Evolutionary conservation across 2,888 invertebrate species (phyloP).

Genomic region (Colostygia pectinataria): DNA sequence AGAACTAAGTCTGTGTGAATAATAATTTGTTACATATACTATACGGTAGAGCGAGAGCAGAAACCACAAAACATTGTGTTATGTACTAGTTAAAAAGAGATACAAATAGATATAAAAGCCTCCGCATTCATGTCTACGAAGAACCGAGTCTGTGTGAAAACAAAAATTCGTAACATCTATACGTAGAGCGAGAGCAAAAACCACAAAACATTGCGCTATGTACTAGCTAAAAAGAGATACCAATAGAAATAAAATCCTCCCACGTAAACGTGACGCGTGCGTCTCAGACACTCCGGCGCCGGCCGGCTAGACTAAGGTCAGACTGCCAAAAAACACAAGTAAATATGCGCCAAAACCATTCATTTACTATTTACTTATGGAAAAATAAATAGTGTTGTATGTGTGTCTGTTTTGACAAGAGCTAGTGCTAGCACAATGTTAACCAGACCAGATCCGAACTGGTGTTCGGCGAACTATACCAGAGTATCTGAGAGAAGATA

Average conservation of each 20-base stretch:
- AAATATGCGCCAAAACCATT: slow-evolving; percentile 29
- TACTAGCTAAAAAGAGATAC: slow-evolving; percentile 17
- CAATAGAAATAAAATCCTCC: slow-evolving; percentile 4
- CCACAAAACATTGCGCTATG: slow-evolving; percentile 12
- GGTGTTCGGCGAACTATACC: too few species aligned
- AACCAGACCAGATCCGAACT: too few species aligned
- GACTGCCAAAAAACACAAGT: slow-evolving; percentile 49
- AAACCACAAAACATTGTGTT: slow-evolving; percentile 15
- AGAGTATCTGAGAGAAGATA: too few species aligned
- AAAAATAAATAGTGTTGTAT: neutral
- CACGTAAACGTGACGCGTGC: slow-evolving; percentile 38
- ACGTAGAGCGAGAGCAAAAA: slow-evolving; percentile 51
- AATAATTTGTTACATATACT: slow-evolving; percentile 73
- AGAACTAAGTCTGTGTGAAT: too few species aligned
- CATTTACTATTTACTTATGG: slow-evolving; percentile 18
- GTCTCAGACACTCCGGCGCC: slow-evolving; percentile 60
- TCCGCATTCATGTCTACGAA: slow-evolving; percentile 16
- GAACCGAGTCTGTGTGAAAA: too few species aligned
- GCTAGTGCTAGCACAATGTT: too few species aligned
- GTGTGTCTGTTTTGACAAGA: slow-evolving; percentile 11
- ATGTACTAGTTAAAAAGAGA: slow-evolving; percentile 18
- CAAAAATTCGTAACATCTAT: slow-evolving; percentile 70
- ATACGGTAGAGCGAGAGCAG: slow-evolving; percentile 56
- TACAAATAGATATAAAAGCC: neutral
- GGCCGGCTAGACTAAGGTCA: slow-evolving; percentile 62